Evolutionary conservation across 2,888 invertebrate species (phyloP).

Genomic region (Prosopocoilus inquinatus): DNA sequence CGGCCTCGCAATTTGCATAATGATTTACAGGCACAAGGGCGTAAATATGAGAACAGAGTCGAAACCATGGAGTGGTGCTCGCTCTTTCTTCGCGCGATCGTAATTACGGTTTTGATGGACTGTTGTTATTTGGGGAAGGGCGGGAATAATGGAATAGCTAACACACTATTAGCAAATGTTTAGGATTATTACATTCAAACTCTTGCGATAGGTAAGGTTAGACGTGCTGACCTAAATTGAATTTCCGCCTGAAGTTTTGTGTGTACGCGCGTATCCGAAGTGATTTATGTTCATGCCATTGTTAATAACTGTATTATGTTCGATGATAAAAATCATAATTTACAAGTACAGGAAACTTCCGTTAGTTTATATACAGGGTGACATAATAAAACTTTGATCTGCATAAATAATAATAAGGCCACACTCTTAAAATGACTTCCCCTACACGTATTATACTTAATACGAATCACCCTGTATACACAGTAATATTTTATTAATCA

Average conservation of each 20-base stretch:
- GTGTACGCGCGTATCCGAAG: neutral
- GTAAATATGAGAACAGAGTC: neutral
- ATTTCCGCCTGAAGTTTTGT: conserved; percentile 3
- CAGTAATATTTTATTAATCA: too few relatives aligned
- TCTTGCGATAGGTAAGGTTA: conserved; percentile 7
- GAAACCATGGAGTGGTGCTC: neutral
- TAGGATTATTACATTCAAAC: conserved; percentile 3
- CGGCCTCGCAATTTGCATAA: neutral
- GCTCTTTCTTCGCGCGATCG: neutral
- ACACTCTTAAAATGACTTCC: too few relatives aligned
- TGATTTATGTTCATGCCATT: neutral
- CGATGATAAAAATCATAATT: neutral
- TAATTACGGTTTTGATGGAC: neutral
- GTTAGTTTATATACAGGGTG: neutral
- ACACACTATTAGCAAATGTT: neutral
- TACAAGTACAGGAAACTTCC: conserved; percentile 1
- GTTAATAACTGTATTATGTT: conserved; percentile 3
- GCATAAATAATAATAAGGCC: too few relatives aligned
- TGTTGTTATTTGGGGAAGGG: neutral
- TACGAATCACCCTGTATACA: too few relatives aligned
- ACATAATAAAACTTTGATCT: too few relatives aligned
- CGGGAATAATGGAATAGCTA: neutral
- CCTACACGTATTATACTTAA: too few relatives aligned
- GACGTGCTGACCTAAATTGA: conserved; percentile 4
- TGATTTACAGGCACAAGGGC: conserved; percentile 1